Base-by-base conservation (phyloP, 2,888 invertebrate species). In the Lycocerus yunnanus region DNA sequence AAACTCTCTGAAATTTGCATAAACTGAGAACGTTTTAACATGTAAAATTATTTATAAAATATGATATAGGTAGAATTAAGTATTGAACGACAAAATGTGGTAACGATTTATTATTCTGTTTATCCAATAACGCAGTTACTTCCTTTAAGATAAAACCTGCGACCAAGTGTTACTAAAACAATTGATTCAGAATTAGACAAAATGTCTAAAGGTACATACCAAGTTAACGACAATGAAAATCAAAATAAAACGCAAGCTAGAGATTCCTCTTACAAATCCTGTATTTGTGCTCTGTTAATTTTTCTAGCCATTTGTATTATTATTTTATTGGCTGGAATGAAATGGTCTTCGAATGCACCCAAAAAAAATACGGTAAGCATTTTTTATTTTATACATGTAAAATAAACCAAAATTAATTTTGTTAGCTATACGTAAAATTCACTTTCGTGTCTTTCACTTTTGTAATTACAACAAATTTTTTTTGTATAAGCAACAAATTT, bases 251-350 rank as follows among this genome's bases (percentile, higher is more conserved):
- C 72, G 14, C 13, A 75, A 13, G 65, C 66, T 9, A 69, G 68
- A 68, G 81, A 81, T 66, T 68, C 74, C 5, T 81, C 81, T n/a
- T 81, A 72, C 71, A 76, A 73, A 76, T 80, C 80, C 16, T 80
- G 78, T 71, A 16, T 81, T 2, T 81, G 80, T 75, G 77, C 78
- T 2, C 61, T 81, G 61, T 61, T 81, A 14, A 66, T 81, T 14
- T 78, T 81, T 76, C 27, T 80, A n/a, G 76, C 75, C 9, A 74
- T 81, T 70, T 81, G 81, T 69, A 24, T 78, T 14, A 71, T 80
- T 15, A 75, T 79, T 71, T 16, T 77, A 58, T 43, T 81, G 9
- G 71, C 71, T 18, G 27, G 72, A 15, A 61, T 72, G 15, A 70
- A 27, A 21, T 75, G 74, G 77, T 21, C 27, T 3, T 74, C 72